Base-by-base conservation (phyloP, 2,888 invertebrate species). In the Agrochola macilenta region DNA sequence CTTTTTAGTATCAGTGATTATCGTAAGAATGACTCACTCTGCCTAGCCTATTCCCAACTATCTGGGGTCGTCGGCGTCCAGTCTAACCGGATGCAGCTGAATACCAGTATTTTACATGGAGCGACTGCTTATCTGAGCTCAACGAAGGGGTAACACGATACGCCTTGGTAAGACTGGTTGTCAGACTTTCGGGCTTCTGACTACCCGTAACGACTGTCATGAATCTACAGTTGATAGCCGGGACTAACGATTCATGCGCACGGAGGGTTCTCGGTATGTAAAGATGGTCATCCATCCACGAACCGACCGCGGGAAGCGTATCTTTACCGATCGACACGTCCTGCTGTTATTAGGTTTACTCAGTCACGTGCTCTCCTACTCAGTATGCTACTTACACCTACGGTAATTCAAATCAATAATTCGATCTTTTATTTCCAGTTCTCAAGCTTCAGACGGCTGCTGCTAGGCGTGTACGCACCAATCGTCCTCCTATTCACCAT, bases 401-500 rank as follows among this genome's bases (percentile, higher is more conserved):
- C 26, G 23, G 5, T 9, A n/a, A 20, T 30, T 60, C n/a, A 71
- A 65, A 35, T 60, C 5, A 35, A 26, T 52, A 49, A 80, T 35
- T 81, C 11, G 5, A 23, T 49, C 14, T 76, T 70, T 72, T 93
- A 81, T 91, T 90, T 97, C 95, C 97, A 99, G 99, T 98, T 98
- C 93, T 97, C 98, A 5, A 97, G 97, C 71, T 97, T 98, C 94
- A 97, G 99, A 88, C 98, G 98, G 91, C 97, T 98, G 74, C 95
- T 99, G 73, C 97, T 99, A 64, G 98, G 97, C n/a, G 92, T 99
- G 60, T 99, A 99, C 93, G 97, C 98, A 60, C 95, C 98, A 0
- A 97, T 98, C 68, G 97, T 98, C 76, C 91, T 97, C 26, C 95
- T 97, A 35, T 97, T 99, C 88, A 97, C 98, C 0, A 96, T 98